phyloP scores from a whole-genome alignment of 2,797 vertebrate genomes.

The Emys orbicularis region DNA sequence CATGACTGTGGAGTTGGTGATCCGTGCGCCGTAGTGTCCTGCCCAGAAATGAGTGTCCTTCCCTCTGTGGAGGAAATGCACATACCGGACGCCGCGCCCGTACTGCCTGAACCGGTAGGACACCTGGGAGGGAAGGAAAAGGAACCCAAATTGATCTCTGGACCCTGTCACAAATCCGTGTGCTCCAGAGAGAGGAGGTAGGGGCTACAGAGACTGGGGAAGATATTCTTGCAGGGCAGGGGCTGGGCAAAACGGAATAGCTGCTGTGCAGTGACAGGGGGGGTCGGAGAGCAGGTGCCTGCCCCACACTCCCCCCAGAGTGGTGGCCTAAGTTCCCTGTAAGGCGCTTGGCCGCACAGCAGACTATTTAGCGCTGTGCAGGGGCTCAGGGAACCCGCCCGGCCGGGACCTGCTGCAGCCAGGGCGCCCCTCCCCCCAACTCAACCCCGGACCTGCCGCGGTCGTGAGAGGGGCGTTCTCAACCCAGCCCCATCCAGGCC shows the following conservation, averaged over 20 bases:
- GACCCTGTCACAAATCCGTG: no score
- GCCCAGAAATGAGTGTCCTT: conserved; percentile 61
- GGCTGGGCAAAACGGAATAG: not conserved
- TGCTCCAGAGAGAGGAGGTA: not conserved
- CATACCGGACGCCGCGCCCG: conserved; percentile 65
- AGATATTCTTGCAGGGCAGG: not conserved
- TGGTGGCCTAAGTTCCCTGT: no score
- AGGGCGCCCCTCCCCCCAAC: no score
- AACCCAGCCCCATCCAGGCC: no score
- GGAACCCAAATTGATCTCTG: not conserved
- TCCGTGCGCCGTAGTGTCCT: conserved; percentile 59
- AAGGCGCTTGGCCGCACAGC: no score
- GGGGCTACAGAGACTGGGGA: not conserved
- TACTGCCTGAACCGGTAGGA: conserved; percentile 64
- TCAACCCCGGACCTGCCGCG: no score
- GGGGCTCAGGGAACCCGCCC: no score
- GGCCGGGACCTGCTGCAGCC: no score
- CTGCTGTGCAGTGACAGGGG: not conserved
- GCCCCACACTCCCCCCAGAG: not conserved
- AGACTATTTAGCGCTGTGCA: no score
- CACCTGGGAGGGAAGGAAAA: conserved; percentile 37
- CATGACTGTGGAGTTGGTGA: conserved; percentile 70
- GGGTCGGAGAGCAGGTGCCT: not conserved
- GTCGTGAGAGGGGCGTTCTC: no score
- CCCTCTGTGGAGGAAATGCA: conserved; percentile 65